Evolutionary conservation across 2,888 invertebrate species (phyloP).

Genomic region (Hemaris fuciformis): DNA sequence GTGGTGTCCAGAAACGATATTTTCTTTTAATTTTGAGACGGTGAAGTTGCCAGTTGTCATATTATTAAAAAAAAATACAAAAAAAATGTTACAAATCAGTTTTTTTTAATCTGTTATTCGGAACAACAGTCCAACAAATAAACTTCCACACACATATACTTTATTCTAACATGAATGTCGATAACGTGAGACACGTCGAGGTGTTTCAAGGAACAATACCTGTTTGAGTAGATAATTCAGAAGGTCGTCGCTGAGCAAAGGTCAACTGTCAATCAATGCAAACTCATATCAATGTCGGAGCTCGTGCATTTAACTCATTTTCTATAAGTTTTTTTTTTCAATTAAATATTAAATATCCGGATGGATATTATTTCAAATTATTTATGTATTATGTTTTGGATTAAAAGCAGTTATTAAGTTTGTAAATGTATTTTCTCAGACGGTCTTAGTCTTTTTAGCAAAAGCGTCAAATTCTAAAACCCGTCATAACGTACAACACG

Average conservation of each 20-base stretch:
- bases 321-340: not conserved
- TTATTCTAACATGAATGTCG: not conserved
- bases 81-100: no score
- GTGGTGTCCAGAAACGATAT: no score
- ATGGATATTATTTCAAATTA: not conserved
- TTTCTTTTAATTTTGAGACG: no score
- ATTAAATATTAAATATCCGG: not conserved
- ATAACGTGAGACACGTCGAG: not conserved
- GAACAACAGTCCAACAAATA: not conserved
- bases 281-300: conserved; percentile 7
- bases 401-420: not conserved
- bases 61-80: no score
- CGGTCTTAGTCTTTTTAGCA: no score
- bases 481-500: no score
- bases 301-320: not conserved
- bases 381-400: not conserved
- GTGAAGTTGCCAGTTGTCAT: no score
- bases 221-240: not conserved
- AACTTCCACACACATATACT: no score
- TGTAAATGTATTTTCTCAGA: not conserved
- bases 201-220: conserved; percentile 1
- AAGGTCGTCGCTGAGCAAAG: conserved; percentile 12
- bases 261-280: conserved; percentile 13
- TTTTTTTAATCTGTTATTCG: no score
- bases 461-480: no score